Base-by-base conservation (phyloP, 2,888 invertebrate species). In the Yponomeuta evonymella region DNA sequence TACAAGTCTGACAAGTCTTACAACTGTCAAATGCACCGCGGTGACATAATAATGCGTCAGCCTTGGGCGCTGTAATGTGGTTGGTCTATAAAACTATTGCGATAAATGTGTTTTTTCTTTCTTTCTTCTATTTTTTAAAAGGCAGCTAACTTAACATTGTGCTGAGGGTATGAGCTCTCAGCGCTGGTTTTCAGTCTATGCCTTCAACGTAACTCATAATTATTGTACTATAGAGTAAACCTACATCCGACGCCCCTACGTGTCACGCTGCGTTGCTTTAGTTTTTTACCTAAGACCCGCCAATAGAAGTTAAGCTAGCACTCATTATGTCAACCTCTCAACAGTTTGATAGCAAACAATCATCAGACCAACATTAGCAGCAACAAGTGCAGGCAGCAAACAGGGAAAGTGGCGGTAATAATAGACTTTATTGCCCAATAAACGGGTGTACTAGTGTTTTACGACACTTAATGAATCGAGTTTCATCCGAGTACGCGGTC, bases 371-470 rank as follows among this genome's bases (percentile, higher is more conserved):
- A 15, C 51, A 58, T 58, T 58, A 58, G 51, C 51, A 58, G 15
- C 51, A 15, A 58, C 51, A 58, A 58, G 15, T 58, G 51, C 51
- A 58, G 51, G 15, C 8, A 10, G 64, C 29, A 29, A 64, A 48
- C 51, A 68, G 68, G 48, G 68, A 68, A 68, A 68, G 68, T 68
- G 48, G 48, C 15, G 9, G 68, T 30, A n/a, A 29, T 68, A 68
- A 68, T 51, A 36, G 5, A 67, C 51, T 51, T 68, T 68, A 68
- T 8, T 68, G 51, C 23, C 51, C 71, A 71, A 69, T 69, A 71
- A 71, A 71, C 29, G 62, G 36, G 63, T 36, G 43, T 62, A 63
- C 70, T 10, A n/a, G 33, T 36, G 62, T 70, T 68, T 68, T 68
- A 68, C 33, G 33, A 33, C 68, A n/a, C 51, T 48, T 68, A 68